These are phyloP conservation scores for Cephus pulcher DNA, from an alignment of 2,888 invertebrate species.

Conservation along the genomic window DNA sequence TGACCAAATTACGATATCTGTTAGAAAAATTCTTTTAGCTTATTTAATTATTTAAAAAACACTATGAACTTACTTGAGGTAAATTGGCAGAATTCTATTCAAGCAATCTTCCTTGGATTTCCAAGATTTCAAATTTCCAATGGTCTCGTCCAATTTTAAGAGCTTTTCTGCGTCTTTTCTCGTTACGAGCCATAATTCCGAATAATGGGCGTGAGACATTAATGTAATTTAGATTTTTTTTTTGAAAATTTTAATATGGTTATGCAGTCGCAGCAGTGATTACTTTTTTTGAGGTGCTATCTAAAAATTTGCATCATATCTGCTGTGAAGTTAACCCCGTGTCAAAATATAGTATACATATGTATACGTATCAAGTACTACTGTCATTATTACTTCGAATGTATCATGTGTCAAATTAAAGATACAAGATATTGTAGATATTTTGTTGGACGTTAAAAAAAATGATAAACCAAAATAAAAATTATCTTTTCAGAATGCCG, in stretches of 20 bases:
- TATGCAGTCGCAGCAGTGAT: neutral
- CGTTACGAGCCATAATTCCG: conserved; percentile 49
- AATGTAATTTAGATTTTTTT: conserved; percentile 17
- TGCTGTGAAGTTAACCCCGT: neutral
- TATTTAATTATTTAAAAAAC: neutral
- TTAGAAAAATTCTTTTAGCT: conserved; percentile 1
- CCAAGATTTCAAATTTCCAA: conserved; percentile 25
- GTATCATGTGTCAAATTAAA: neutral
- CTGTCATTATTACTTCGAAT: neutral
- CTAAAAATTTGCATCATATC: neutral
- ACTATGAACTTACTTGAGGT: conserved; percentile 40
- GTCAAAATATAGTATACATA: neutral
- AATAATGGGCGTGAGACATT: conserved; percentile 49
- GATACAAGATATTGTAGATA: neutral
- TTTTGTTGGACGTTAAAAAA: neutral
- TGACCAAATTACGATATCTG: conserved; percentile 54
- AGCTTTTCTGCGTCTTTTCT: conserved; percentile 45
- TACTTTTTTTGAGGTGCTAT: neutral
- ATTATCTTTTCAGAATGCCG: conserved; percentile 50
- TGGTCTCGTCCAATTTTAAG: conserved; percentile 37
- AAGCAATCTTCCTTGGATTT: conserved; percentile 26
- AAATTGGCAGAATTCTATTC: conserved; percentile 40
- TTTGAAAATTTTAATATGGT: conserved; percentile 9
- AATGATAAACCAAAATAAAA: neutral
- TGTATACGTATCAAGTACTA: neutral